These are phyloP conservation scores for Chalcis sispes DNA, from an alignment of 2,888 invertebrate species.

Conservation along the genomic window DNA sequence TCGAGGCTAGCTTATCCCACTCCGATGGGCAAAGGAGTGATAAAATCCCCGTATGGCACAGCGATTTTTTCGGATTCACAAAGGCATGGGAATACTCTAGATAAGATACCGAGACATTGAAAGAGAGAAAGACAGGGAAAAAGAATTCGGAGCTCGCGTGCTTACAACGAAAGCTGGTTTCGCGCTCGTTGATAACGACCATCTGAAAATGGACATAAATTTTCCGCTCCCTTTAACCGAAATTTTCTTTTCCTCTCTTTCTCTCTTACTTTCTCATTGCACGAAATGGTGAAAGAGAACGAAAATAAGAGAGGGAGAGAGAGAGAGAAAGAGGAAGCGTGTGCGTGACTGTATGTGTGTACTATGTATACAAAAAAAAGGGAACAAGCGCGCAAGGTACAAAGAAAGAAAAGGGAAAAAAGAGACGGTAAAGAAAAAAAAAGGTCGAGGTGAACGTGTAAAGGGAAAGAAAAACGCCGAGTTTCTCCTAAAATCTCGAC, in stretches of 20 bases:
- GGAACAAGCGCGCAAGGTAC: conserved; percentile 4
- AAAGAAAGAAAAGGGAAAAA: too few species aligned
- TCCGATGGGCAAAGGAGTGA: conserved; percentile 9
- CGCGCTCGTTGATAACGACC: conserved; percentile 20
- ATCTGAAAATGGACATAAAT: conserved; percentile 65
- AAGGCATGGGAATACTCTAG: too few species aligned
- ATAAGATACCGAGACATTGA: too few species aligned
- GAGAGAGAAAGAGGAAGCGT: too few species aligned
- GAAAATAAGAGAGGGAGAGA: conserved; percentile 51
- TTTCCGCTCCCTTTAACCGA: conserved; percentile 52
- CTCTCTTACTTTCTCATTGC: background rate
- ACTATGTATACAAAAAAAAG: conserved; percentile 55
- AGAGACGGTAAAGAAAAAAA: background rate
- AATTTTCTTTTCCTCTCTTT: too few species aligned
- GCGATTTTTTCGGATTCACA: conserved; percentile 48
- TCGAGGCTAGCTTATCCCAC: conserved; percentile 10
- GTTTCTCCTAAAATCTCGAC: conserved; percentile 58
- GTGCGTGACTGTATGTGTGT: too few species aligned
- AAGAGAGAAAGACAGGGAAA: conserved; percentile 53
- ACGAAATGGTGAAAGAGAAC: background rate
- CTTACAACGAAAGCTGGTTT: too few species aligned
- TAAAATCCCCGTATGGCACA: conserved; percentile 32
- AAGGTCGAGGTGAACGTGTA: too few species aligned
- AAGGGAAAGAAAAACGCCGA: conserved; percentile 39
- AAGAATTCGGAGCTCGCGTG: too few species aligned